Conservation (phyloP, 2,797 vertebrate species). For the Pteronotus mesoamericanus region DNA sequence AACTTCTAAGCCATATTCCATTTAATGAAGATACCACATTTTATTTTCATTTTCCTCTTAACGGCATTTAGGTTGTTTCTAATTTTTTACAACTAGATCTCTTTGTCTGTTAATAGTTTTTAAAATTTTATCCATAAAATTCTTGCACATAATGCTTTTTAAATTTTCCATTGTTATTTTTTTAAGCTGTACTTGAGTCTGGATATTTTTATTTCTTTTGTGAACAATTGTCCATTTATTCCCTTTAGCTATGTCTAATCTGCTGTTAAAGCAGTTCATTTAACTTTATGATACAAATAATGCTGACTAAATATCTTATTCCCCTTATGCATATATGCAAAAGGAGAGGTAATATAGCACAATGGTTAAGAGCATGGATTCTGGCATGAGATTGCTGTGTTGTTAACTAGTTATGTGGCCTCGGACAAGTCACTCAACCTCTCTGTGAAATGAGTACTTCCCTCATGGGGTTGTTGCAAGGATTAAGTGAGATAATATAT, state of each 20-base stretch:
- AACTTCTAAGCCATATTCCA: neutral
- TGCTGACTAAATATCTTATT: neutral
- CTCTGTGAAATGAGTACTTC: neutral
- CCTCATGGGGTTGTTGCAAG: neutral
- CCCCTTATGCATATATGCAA: accelerated
- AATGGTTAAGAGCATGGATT: neutral
- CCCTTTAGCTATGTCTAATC: neutral
- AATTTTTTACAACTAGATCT: neutral
- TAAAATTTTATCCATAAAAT: neutral
- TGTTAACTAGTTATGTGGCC: neutral
- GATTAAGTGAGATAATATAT: neutral
- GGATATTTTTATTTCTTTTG: neutral
- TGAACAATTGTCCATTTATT: neutral
- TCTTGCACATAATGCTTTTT: neutral
- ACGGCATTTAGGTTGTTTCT: neutral
- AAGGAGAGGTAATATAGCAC: neutral
- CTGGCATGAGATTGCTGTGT: neutral
- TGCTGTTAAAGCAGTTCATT: neutral
- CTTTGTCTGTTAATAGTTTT: neutral
- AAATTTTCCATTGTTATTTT: neutral
- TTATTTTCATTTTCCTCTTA: constrained; percentile 4
- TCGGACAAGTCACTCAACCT: neutral
- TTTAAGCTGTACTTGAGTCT: neutral
- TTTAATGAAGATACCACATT: neutral
- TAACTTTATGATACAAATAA: neutral